Evolutionary conservation across 2,797 vertebrate genomes (phyloP).

Genomic region (Microctenopoma stevenorrisi): DNA sequence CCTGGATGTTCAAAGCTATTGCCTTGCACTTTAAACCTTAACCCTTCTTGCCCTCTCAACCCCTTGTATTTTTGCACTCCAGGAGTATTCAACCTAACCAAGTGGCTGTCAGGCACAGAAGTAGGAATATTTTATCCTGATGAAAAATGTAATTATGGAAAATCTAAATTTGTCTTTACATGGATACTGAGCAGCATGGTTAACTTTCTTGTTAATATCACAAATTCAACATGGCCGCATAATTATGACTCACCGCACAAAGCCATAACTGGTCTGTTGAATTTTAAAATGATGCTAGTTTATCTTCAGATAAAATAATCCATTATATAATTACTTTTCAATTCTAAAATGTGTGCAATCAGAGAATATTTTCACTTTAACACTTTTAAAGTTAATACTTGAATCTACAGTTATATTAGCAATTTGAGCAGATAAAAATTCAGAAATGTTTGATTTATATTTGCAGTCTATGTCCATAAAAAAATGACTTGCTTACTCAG

Average conservation of each 20-base stretch:
- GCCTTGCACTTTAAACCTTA: conserved; percentile 85
- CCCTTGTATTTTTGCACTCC: conserved; percentile 83
- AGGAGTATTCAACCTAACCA: conserved; percentile 71
- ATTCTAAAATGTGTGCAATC: conserved; percentile 74
- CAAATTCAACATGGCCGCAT: conserved; percentile 49
- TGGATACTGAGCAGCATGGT: conserved; percentile 59
- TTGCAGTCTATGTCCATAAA: conserved; percentile 71
- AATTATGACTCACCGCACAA: conserved; percentile 66
- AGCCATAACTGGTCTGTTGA: conserved; percentile 80
- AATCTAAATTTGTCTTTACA: conserved; percentile 51
- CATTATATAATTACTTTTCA: conserved; percentile 60
- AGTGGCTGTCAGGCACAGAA: conserved; percentile 61
- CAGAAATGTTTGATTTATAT: conserved; percentile 77
- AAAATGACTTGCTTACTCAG: conserved; percentile 67
- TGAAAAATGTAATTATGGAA: conserved; percentile 48
- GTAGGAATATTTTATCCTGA: conserved; percentile 58
- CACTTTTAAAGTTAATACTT: conserved; percentile 79
- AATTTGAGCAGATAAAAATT: conserved; percentile 71
- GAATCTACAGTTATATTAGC: conserved; percentile 77
- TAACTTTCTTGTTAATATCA: conserved; percentile 52
- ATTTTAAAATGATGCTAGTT: conserved; percentile 62
- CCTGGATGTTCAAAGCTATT: conserved; percentile 78
- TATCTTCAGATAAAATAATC: conserved; percentile 64
- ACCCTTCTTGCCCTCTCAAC: conserved; percentile 60
- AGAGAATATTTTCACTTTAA: conserved; percentile 76